phyloP scores from a whole-genome alignment of 2,888 invertebrate species.

The Craniophora ligustri region DNA sequence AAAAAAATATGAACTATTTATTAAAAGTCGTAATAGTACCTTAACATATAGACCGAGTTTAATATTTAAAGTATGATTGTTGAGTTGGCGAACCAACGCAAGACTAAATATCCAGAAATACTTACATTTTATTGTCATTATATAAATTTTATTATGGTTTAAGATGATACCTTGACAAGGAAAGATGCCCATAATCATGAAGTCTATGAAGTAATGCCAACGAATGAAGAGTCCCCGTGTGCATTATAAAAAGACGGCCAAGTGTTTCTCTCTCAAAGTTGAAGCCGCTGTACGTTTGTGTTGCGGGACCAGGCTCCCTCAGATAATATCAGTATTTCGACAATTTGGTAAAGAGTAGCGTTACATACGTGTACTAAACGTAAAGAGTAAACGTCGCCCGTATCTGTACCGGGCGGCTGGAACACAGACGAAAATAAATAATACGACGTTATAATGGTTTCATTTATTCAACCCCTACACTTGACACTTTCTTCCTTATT shows the following conservation, averaged over 20 bases:
- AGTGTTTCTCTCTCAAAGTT: conserved; percentile 75
- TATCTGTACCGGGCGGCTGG: conserved; percentile 81
- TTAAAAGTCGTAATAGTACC: no score
- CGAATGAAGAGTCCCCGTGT: neutral
- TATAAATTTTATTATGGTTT: no score
- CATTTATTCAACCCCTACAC: conserved; percentile 54
- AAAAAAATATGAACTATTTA: no score
- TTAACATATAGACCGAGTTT: no score
- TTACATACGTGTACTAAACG: conserved; percentile 83
- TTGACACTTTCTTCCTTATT: no score
- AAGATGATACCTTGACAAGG: no score
- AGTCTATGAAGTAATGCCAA: neutral
- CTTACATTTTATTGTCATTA: no score
- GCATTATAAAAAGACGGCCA: conserved; percentile 48
- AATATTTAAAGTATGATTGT: no score
- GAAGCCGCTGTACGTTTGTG: conserved; percentile 79
- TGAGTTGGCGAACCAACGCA: no score
- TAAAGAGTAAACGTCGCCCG: conserved; percentile 78
- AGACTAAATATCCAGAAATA: no score
- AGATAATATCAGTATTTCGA: conserved; percentile 87
- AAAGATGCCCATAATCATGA: no score
- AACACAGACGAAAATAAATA: conserved; percentile 87
- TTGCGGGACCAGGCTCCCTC: conserved; percentile 79
- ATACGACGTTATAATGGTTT: conserved; percentile 84
- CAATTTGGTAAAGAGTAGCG: conserved; percentile 85